Percentiles rank a stretch among this genome's conserved stretches.
phyloP scores from a whole-genome alignment of 1,140 invertebrate genomes.

The Aphelenchoides fujianensis region DNA sequence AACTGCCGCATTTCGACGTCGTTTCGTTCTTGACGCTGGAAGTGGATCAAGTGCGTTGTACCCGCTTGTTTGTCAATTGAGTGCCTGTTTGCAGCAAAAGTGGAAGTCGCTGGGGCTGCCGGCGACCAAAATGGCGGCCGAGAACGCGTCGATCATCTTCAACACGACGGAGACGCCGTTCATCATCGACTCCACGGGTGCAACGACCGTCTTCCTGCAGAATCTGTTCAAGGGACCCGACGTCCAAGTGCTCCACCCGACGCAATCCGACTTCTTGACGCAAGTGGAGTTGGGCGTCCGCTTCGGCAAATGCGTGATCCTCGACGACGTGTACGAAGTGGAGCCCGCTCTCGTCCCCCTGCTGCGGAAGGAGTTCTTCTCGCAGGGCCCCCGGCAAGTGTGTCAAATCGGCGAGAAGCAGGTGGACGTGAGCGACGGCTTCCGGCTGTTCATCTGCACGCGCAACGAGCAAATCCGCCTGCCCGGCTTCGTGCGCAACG shows the following conservation, averaged over 20 bases:
- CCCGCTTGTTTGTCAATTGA: too few species aligned
- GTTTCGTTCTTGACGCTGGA: slow-evolving; percentile 45
- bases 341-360: slow-evolving; percentile 72
- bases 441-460: slow-evolving; percentile 76
- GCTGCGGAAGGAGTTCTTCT: slow-evolving; percentile 70
- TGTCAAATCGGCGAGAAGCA: slow-evolving; percentile 75
- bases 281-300: slow-evolving; percentile 79
- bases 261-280: slow-evolving; percentile 49
- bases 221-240: slow-evolving; percentile 17
- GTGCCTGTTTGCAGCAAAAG: slow-evolving; percentile 71
- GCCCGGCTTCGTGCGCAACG: slow-evolving; percentile 68
- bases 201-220: slow-evolving; percentile 78
- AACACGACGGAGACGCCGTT: slow-evolving; percentile 70
- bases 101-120: slow-evolving; percentile 84
- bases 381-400: slow-evolving; percentile 70
- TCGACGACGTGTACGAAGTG: slow-evolving; percentile 74
- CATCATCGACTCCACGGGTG: slow-evolving; percentile 82
- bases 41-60: slow-evolving; percentile 46
- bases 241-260: slow-evolving; percentile 42
- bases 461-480: slow-evolving; percentile 70
- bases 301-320: slow-evolving; percentile 85
- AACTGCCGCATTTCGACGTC: slow-evolving; percentile 39
- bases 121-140: slow-evolving; percentile 74
- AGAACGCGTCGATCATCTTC: slow-evolving; percentile 77
- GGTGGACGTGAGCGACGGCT: slow-evolving; percentile 78